Base-by-base conservation (phyloP, 1,140 invertebrate genomes). In the Drosophila aff. region DNA sequence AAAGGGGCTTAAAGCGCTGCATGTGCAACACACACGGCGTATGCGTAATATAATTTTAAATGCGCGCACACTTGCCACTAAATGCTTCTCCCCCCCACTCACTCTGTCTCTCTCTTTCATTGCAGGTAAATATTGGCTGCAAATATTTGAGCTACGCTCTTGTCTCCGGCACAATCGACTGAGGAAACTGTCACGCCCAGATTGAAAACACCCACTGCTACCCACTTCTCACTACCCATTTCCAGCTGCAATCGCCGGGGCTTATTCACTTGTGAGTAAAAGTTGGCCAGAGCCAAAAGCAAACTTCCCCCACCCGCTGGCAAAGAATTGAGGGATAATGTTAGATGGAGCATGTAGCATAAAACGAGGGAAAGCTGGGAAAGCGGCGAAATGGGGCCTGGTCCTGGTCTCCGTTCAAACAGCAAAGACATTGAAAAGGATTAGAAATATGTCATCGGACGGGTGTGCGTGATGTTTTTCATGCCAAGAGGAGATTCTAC, bases 51-150 rank as follows among this genome's bases (percentile, higher is more conserved):
- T 81, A 69, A 74, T 86, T 67, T 85, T 78, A 77, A 81, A 64
- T 66, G 50, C 57, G 59, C n/a, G 11, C 33, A 50, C 33, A 49
- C 50, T 73, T 58, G 36, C 31, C 52, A 26, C 57, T 46, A 65
- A 55, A 58, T 60, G 46, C 61, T 40, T 60, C 18, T 43, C 38
- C 55, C n/a, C 73, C 33, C 64, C 68, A 61, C 31, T 53, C 31
- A 13, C 31, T 49, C 11, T 46, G 10, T 62, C 33, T 68, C 31
- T 46, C 57, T 43, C 44, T 73, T 28, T 71, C 78, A 64, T 79
- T 87, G 68, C 84, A 87, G 83, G 83, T 87, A 87, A 86, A 87
- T 86, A 87, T 87, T 79, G 82, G 62, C 75, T 60, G 59, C 79
- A 86, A 87, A 86, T 86, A 86, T 86, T 87, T 86, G 75, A 87